Base-by-base conservation (phyloP, 92 coral and sea anemone species). In the Zoanthus gigantus region DNA sequence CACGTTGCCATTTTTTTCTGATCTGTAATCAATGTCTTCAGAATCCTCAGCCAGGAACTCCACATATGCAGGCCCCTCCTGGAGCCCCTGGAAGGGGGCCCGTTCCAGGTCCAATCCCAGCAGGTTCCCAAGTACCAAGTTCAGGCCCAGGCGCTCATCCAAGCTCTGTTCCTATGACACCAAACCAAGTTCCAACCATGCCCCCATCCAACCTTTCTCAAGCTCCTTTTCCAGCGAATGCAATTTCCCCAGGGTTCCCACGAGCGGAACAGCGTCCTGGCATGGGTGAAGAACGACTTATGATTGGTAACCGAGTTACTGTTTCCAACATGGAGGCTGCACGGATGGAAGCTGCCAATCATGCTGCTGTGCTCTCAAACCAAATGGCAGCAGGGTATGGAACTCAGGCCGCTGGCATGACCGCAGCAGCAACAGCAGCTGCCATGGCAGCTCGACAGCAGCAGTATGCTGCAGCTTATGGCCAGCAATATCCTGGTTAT, bases 381-480 rank as follows among this genome's bases (percentile, higher is more conserved):
- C 91, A 90, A 50, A 88, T 88, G 89, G 90, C 91, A 0, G 93
- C 92, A 45, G 91, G 91, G 37, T 91, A 88, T 88, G 91, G 82
- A 16, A 91, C 85, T 47, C 85, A 81, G 71, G 90, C 88, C 10
- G 92, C 94, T 61, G 98, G 94, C 11, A 93, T 94, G 76, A 92
- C 95, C 0, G 98, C 96, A 14, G 96, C 96, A 11, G 98, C 98
- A 2, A 74, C 88, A 9, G 80, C 87, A 12, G 98, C 98, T 17
- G 94, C 94, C 1, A 93, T 95, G 34, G 98, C 98, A 18, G 98
- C 98, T 10, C 78, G 93, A 42, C 95, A 92, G 66, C 97, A 94
- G 69, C 94, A 95, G 90, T 91, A 77, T 67, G 92, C 94, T 9
- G 85, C 85, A 0, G 85, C 85, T 7, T 95, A 93, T 68, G 88